phyloP scores from a whole-genome alignment of 64 coral and sea anemone genomes.

The Montipora sp. region DNA sequence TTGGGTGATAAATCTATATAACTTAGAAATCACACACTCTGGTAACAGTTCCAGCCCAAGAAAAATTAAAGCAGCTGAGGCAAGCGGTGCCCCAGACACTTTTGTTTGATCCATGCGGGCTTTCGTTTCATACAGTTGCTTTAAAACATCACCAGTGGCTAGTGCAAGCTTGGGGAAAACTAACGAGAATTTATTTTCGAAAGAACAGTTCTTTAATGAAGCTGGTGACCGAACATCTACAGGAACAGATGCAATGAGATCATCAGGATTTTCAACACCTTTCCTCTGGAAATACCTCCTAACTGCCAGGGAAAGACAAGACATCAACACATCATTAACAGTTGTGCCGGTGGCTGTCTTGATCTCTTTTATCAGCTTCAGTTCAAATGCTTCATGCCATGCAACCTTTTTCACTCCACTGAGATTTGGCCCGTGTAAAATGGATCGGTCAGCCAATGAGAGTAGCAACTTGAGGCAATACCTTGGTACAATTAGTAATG shows the following conservation, averaged over 20 bases:
- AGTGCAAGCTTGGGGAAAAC: constrained; percentile 78
- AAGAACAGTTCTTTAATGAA: neutral
- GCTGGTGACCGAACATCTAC: constrained; percentile 82
- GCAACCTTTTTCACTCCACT: constrained; percentile 87
- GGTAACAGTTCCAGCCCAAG: constrained; percentile 74
- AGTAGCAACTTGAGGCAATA: constrained; percentile 45
- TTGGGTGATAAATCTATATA: constrained; percentile 27
- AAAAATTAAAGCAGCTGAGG: constrained; percentile 52
- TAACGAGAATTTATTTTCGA: constrained; percentile 90
- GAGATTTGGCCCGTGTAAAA: constrained; percentile 79
- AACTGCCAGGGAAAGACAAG: constrained; percentile 79
- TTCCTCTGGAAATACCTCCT: constrained; percentile 80
- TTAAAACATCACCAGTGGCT: constrained; percentile 46
- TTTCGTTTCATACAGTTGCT: constrained; percentile 78
- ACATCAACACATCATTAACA: constrained; percentile 92
- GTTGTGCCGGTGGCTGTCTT: constrained; percentile 87
- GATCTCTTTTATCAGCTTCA: constrained; percentile 80
- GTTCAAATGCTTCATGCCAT: constrained; percentile 77
- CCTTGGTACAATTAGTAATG: constrained; percentile 48
- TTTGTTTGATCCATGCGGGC: constrained; percentile 80
- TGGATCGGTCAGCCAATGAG: constrained; percentile 54
- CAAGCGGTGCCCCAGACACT: constrained; percentile 80
- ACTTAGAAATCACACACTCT: constrained; percentile 58
- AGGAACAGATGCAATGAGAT: constrained; percentile 78
- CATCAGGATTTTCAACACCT: constrained; percentile 69